Conservation (phyloP, 1,140 invertebrate species). For the Leptopilina boulardi region DNA sequence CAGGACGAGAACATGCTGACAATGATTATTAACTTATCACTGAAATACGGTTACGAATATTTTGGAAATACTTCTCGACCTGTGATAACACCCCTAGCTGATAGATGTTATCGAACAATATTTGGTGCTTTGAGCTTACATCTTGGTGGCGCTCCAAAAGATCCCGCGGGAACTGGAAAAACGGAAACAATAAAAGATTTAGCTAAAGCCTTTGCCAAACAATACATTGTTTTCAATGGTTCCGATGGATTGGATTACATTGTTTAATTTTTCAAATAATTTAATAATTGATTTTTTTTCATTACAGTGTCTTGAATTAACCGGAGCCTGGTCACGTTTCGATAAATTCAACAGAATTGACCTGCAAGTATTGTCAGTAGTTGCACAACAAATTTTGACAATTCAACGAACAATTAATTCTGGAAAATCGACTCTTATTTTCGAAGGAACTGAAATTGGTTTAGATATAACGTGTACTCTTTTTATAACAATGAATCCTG, state of each 20-base stretch:
- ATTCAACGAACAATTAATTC: constrained; percentile 88
- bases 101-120: constrained; percentile 92
- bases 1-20: constrained; percentile 84
- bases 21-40: constrained; percentile 93
- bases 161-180: constrained; percentile 96
- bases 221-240: constrained; percentile 98
- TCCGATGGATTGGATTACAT: constrained; percentile 95
- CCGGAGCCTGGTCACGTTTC: constrained; percentile 98
- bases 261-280: not conserved
- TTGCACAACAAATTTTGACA: constrained; percentile 90
- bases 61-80: constrained; percentile 91
- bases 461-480: constrained; percentile 94
- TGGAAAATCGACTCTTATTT: constrained; percentile 83
- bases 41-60: constrained; percentile 96
- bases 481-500: constrained; percentile 98
- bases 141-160: constrained; percentile 92
- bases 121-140: constrained; percentile 93
- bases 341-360: constrained; percentile 95
- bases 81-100: constrained; percentile 92
- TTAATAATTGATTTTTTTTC: not conserved
- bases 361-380: constrained; percentile 92
- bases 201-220: constrained; percentile 96
- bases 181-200: constrained; percentile 98
- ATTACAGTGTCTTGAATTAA: constrained; percentile 89
- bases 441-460: constrained; percentile 92